A percentile compares a stretch with the other conserved stretches of the same genome.
Conservation (phyloP, 2,113 vertebrate genomes). For the Natator depressus region DNA sequence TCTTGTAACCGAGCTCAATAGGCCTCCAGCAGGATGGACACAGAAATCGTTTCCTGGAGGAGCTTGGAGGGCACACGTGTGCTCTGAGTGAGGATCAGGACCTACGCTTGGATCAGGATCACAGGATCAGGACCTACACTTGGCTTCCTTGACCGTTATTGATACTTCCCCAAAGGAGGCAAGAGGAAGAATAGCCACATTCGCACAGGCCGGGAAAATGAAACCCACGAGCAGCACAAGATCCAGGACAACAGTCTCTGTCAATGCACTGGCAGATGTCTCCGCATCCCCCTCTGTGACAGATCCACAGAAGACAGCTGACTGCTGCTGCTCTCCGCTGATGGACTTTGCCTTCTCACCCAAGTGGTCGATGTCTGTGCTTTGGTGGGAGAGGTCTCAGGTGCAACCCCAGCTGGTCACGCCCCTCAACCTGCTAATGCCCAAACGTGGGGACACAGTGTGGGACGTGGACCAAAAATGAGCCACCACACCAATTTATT, state of each 20-base stretch:
- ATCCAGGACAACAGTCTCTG: neutral
- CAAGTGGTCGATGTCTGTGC: neutral
- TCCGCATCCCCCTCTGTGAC: neutral
- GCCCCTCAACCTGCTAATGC: neutral
- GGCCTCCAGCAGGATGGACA: accelerated
- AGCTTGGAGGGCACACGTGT: neutral
- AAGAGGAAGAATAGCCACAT: accelerated
- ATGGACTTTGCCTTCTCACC: neutral
- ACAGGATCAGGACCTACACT: accelerated
- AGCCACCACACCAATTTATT: accelerated
- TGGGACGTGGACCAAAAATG: neutral
- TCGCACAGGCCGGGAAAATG: accelerated
- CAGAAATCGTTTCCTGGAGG: neutral
- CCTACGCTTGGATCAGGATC: neutral
- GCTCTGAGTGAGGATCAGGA: accelerated
- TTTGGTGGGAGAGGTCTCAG: neutral
- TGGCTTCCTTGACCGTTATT: neutral
- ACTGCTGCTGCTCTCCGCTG: neutral
- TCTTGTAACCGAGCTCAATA: neutral
- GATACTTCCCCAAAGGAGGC: accelerated
- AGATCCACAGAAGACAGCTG: neutral
- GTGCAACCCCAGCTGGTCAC: neutral
- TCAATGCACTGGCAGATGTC: neutral
- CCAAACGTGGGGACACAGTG: neutral
- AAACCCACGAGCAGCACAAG: neutral